These are phyloP conservation scores for Aphrophora alni DNA, from an alignment of 2,888 invertebrate species.

Conservation along the genomic window DNA sequence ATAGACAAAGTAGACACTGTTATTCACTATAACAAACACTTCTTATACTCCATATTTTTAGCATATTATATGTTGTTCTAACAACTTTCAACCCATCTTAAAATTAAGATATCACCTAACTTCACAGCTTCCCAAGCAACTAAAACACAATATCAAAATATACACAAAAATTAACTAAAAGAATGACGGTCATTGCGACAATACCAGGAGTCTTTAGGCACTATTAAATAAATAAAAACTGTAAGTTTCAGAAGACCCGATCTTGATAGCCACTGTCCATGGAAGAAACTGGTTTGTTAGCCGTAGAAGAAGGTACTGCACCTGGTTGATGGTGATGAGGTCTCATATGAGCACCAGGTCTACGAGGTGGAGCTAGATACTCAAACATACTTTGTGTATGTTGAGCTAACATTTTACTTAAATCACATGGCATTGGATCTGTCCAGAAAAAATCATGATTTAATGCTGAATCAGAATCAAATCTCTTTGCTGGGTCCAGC, in stretches of 20 bases:
- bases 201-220: not conserved
- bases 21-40: not conserved
- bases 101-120: not conserved
- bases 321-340: slow-evolving; percentile 64
- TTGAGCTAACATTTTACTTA: slow-evolving; percentile 90
- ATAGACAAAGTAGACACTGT: not conserved
- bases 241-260: slow-evolving; percentile 70
- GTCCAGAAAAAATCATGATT: slow-evolving; percentile 99
- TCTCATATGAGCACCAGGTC: slow-evolving; percentile 71
- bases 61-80: no score
- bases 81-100: no score
- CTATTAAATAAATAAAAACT: not conserved
- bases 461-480: slow-evolving; percentile 89
- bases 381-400: slow-evolving; percentile 95
- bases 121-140: not conserved
- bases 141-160: not conserved
- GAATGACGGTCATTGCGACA: not conserved
- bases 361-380: slow-evolving; percentile 79
- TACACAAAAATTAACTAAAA: not conserved
- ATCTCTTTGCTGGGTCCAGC: slow-evolving; percentile 87
- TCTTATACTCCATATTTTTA: not conserved
- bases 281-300: slow-evolving; percentile 56
- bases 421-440: slow-evolving; percentile 93
- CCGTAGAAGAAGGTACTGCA: slow-evolving; percentile 49
- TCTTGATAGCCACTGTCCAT: slow-evolving; percentile 87